Evolutionary conservation across 2,888 invertebrate genomes (phyloP), one percentile per base, ranked within the genome.

Genomic region (Cheilosia soror): DNA sequence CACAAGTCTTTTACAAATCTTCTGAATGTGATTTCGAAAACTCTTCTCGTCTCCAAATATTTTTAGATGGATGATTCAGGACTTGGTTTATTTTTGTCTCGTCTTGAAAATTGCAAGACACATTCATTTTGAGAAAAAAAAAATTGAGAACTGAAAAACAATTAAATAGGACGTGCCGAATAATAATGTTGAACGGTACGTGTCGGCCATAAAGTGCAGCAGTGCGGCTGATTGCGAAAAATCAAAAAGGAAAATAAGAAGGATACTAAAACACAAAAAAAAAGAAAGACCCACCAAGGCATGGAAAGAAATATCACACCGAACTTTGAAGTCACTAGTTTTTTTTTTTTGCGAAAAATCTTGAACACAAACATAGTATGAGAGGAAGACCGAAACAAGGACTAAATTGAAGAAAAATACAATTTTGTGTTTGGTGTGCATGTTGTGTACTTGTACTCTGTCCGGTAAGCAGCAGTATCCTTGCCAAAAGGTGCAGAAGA

Each of bases 141-240:
- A 68, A 79, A 63, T 73, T 63, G 60, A 85, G 85, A 80, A 85
- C 66, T 85, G 85, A 85, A 85, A 85, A 85, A 85, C 85, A 85
- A 85, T 85, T 85, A 85, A 77, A 81, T 77, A 81, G 72, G 65
- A 80, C 85, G 85, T 85, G 85, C 80, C 68, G 85, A 85, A 85
- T 85, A 80, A 85, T 85, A 85, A 85, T 81, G 85, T 85, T 72
- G 66, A 62, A 80, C 76, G 49, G 75, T 80, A 85, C 85, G 85
- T 85, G 85, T 81, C 77, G 85, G 68, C 85, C 72, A 85, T 85
- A 81, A 85, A 85, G 80, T 81, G 80, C 85, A 85, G 80, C 85
- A 85, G 85, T 81, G 85, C 80, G 80, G 72, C 85, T 80, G 85
- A 85, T 85, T 81, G 85, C 80, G 81, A 85, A 83, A 83, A 83